phyloP scores from a whole-genome alignment of 1,140 invertebrate genomes.

The Telenomus remus region DNA sequence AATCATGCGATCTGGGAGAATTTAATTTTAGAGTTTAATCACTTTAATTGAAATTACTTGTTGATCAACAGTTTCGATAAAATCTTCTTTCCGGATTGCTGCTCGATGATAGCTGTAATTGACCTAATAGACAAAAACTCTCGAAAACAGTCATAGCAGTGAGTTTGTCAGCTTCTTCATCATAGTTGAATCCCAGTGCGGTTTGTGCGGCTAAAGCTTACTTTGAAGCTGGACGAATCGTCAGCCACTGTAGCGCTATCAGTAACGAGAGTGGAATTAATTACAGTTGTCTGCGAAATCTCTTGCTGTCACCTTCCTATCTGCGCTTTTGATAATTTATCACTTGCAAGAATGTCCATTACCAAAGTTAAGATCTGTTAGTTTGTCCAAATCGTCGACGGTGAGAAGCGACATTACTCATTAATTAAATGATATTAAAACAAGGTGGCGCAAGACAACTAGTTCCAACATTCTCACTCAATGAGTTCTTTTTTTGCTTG shows the following conservation, averaged over 20 bases:
- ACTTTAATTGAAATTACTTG: too few species aligned
- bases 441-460: too few species aligned
- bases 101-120: constrained; percentile 5
- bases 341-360: constrained; percentile 18
- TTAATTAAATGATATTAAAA: too few species aligned
- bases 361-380: constrained; percentile 2
- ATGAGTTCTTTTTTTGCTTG: too few species aligned
- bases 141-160: constrained; percentile 18
- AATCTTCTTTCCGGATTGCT: background rate
- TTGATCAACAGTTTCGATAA: too few species aligned
- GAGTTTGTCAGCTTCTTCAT: constrained; percentile 42
- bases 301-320: constrained; percentile 44
- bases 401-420: too few species aligned
- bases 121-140: constrained; percentile 8
- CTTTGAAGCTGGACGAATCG: constrained; percentile 28
- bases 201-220: constrained; percentile 34
- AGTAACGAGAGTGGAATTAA: constrained; percentile 43
- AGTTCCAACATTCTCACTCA: too few species aligned
- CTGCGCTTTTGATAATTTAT: constrained; percentile 33
- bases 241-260: constrained; percentile 23
- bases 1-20: too few species aligned
- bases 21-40: too few species aligned
- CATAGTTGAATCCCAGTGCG: constrained; percentile 27
- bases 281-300: constrained; percentile 42
- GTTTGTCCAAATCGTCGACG: constrained; percentile 1